Conservation (phyloP, 64 coral and sea anemone species). For the Anthopleura sola region DNA sequence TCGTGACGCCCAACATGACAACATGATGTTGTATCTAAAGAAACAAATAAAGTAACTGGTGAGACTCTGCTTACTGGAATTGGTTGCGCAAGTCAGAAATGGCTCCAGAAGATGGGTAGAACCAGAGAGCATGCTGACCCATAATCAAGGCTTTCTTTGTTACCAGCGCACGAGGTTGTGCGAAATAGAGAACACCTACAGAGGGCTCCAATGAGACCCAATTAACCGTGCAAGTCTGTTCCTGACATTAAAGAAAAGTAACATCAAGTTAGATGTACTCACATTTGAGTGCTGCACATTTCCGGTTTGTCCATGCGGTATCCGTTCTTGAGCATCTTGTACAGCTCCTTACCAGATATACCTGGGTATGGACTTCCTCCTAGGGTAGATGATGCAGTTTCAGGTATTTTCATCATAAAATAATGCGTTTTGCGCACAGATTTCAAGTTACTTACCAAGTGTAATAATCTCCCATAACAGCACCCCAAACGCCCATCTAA, state of each 20-base stretch:
- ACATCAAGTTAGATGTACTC: slow-evolving; percentile 9
- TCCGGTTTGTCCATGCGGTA: slow-evolving; percentile 94
- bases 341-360: slow-evolving; percentile 65
- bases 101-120: not conserved
- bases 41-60: not conserved
- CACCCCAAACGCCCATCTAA: slow-evolving; percentile 54
- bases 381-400: not conserved
- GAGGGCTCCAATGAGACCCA: not conserved
- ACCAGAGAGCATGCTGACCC: too few species aligned
- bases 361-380: slow-evolving; percentile 77
- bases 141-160: too few species aligned
- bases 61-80: not conserved
- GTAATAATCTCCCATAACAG: slow-evolving; percentile 59
- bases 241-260: not conserved
- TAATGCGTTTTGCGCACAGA: not conserved
- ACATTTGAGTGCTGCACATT: slow-evolving; percentile 77
- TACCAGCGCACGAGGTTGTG: too few species aligned
- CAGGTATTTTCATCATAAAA: not conserved
- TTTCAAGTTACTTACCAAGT: slow-evolving; percentile 40
- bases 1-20: slow-evolving; percentile 48
- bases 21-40: slow-evolving; percentile 70
- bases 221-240: not conserved
- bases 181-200: too few species aligned
- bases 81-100: not conserved
- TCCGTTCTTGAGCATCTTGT: slow-evolving; percentile 68